A percentile compares a stretch with the other conserved stretches of the same genome.
Evolutionary conservation across 2,888 invertebrate genomes (phyloP).

Genomic region (Campopleginae sp.): DNA sequence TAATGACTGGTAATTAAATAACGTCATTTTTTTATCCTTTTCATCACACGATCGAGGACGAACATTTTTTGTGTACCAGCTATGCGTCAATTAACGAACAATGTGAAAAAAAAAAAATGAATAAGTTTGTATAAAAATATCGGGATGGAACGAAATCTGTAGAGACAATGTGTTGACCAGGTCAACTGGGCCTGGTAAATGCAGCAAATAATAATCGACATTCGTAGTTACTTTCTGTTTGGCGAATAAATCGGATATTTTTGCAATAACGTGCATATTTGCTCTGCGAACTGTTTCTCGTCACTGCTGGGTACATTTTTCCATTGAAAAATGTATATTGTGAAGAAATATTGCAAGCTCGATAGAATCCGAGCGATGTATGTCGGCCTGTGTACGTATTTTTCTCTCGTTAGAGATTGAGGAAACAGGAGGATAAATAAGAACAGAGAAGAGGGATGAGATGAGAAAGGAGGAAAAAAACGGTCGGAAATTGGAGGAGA

Average conservation of each 20-base stretch:
- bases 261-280: neutral
- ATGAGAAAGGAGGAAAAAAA: constrained; percentile 18
- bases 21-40: neutral
- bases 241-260: neutral
- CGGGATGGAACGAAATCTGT: neutral
- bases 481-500: constrained; percentile 18
- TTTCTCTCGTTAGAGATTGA: constrained; percentile 30
- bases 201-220: neutral
- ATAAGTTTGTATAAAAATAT: neutral
- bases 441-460: constrained; percentile 13
- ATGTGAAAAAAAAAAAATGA: neutral
- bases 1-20: neutral
- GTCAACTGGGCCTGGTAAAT: neutral
- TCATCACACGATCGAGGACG: neutral
- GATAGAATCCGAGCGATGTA: constrained; percentile 40
- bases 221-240: neutral
- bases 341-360: constrained; percentile 43
- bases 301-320: neutral
- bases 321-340: neutral
- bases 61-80: neutral
- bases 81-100: neutral
- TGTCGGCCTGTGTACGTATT: constrained; percentile 1
- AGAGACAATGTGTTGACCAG: neutral
- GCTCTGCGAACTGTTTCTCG: neutral
- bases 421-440: constrained; percentile 17